phyloP scores from a whole-genome alignment of 2,888 invertebrate genomes.

The Teinopalpus imperialis region DNA sequence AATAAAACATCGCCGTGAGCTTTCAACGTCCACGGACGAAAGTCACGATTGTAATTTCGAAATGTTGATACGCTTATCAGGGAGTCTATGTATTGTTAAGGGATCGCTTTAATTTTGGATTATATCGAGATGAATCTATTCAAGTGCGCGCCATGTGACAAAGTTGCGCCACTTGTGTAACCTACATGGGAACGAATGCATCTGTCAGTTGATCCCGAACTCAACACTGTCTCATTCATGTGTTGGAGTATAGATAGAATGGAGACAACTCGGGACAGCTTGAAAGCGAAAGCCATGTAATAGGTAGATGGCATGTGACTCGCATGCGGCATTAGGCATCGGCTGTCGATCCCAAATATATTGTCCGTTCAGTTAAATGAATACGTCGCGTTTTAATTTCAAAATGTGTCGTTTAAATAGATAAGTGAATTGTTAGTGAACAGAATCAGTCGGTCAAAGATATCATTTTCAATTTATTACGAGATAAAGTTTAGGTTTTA shows the following conservation, averaged over 20 bases:
- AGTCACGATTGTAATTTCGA: slow-evolving; percentile 81
- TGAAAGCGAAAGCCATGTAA: slow-evolving; percentile 38
- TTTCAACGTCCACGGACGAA: slow-evolving; percentile 71
- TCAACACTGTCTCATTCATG: slow-evolving; percentile 53
- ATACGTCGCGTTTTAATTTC: slow-evolving; percentile 4
- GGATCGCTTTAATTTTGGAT: slow-evolving; percentile 29
- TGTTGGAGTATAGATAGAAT: slow-evolving; percentile 38
- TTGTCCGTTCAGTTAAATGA: slow-evolving; percentile 4
- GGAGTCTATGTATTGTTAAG: slow-evolving; percentile 53
- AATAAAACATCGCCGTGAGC: slow-evolving; percentile 78
- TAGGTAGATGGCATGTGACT: slow-evolving; percentile 38
- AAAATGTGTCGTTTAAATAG: too few species aligned
- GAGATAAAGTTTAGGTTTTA: too few species aligned
- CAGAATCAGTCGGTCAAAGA: too few species aligned
- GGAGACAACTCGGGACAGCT: slow-evolving; percentile 38
- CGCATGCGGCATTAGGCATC: slow-evolving; percentile 32
- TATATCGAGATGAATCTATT: slow-evolving; percentile 41
- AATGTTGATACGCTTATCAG: slow-evolving; percentile 62
- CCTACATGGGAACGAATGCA: slow-evolving; percentile 58
- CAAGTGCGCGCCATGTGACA: slow-evolving; percentile 42
- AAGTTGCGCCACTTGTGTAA: slow-evolving; percentile 40
- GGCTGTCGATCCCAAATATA: slow-evolving; percentile 13
- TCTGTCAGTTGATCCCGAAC: slow-evolving; percentile 50
- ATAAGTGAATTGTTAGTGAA: too few species aligned
- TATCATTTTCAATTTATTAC: too few species aligned